phyloP scores from a whole-genome alignment of 2,888 invertebrate species.

The Folsomia candida region DNA sequence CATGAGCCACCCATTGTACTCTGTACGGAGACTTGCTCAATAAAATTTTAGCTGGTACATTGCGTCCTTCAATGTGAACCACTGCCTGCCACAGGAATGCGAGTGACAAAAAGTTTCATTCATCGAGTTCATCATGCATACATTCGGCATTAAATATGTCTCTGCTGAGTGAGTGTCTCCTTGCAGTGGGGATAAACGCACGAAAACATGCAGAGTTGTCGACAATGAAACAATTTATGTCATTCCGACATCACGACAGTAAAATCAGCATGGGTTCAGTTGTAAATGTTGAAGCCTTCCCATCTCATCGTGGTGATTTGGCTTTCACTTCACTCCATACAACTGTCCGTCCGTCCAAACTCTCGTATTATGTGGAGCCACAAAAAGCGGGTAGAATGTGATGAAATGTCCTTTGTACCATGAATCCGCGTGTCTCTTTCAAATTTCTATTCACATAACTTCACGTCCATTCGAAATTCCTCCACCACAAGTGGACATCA shows the following conservation, averaged over 20 bases:
- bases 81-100: too few species aligned
- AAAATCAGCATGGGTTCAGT: constrained; percentile 19
- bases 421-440: neutral
- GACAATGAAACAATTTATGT: constrained; percentile 22
- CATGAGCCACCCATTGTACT: too few species aligned
- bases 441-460: neutral
- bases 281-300: neutral
- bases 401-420: neutral
- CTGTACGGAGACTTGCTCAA: too few species aligned
- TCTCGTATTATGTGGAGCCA: neutral
- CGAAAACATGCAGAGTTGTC: neutral
- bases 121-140: neutral
- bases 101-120: neutral
- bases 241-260: constrained; percentile 13
- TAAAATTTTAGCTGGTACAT: too few species aligned
- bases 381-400: neutral
- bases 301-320: too few species aligned
- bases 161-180: neutral
- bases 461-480: neutral
- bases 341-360: neutral
- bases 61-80: too few species aligned
- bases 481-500: neutral
- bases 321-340: too few species aligned
- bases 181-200: neutral
- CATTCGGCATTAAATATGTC: neutral